Conservation (phyloP, 2,113 vertebrate genomes). For the Lepisosteus osseus region DNA sequence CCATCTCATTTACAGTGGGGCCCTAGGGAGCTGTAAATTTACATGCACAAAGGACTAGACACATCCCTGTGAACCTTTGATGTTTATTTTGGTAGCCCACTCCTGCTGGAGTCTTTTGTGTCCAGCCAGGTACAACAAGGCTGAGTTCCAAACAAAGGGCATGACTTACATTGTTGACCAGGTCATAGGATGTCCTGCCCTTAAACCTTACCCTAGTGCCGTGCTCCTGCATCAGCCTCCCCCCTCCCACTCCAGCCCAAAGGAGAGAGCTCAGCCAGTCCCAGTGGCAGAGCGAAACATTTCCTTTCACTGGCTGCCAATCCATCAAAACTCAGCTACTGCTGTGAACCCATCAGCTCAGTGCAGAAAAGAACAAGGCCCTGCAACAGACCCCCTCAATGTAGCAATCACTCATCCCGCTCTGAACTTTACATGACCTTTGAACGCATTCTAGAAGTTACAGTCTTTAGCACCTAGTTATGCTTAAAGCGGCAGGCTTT, state of each 20-base stretch:
- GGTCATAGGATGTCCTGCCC: conserved; percentile 57
- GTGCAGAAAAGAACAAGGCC: conserved; percentile 80
- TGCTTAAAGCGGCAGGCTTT: conserved; percentile 44
- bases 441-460: conserved; percentile 69
- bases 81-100: conserved; percentile 73
- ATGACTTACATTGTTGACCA: conserved; percentile 64
- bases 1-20: conserved; percentile 68
- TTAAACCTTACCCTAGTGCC: conserved; percentile 55
- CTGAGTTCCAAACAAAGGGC: conserved; percentile 48
- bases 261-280: conserved; percentile 61
- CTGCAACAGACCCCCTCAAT: conserved; percentile 78
- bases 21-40: conserved; percentile 71
- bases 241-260: conserved; percentile 27
- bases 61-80: conserved; percentile 67
- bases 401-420: conserved; percentile 83
- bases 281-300: conserved; percentile 66
- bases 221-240: conserved; percentile 35
- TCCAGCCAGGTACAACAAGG: conserved; percentile 70
- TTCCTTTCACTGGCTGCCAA: conserved; percentile 92
- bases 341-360: conserved; percentile 85
- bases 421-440: conserved; percentile 94
- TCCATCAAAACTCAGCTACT: conserved; percentile 91
- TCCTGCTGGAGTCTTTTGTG: conserved; percentile 68
- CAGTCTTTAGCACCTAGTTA: conserved; percentile 64
- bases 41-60: conserved; percentile 70